Conservation (phyloP, 2,888 invertebrate species). For the Dione juno region DNA sequence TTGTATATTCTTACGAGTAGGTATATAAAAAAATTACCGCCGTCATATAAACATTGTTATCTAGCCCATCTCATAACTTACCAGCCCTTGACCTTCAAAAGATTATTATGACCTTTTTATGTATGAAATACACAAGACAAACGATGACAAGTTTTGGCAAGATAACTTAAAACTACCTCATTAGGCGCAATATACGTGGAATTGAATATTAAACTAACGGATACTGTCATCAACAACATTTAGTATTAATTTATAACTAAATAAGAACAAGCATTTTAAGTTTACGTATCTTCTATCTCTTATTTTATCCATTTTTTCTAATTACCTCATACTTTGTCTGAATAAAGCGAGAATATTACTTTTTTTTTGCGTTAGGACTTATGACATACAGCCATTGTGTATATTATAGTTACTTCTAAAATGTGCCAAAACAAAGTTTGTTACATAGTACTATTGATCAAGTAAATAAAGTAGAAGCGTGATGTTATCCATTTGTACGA, state of each 20-base stretch:
- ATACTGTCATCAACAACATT: background rate
- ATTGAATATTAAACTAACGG: background rate
- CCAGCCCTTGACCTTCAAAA: conserved; percentile 35
- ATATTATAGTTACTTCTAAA: background rate
- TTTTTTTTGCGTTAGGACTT: no score
- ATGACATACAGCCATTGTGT: background rate
- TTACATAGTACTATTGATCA: background rate
- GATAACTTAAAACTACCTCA: background rate
- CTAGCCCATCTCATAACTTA: conserved; percentile 14
- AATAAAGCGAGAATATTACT: no score
- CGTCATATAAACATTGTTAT: conserved; percentile 1
- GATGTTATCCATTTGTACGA: conserved; percentile 2
- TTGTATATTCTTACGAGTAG: no score
- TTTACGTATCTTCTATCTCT: no score
- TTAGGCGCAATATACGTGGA: no score
- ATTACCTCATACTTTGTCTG: no score
- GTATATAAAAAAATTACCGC: no score
- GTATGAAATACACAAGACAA: background rate
- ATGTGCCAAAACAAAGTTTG: background rate
- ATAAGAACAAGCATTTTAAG: background rate
- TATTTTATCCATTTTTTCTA: no score
- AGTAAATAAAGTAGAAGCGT: background rate
- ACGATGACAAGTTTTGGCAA: background rate
- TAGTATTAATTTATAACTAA: background rate
- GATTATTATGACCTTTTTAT: background rate